Conservation (phyloP, 2,797 vertebrate species). For the Carapus acus region DNA sequence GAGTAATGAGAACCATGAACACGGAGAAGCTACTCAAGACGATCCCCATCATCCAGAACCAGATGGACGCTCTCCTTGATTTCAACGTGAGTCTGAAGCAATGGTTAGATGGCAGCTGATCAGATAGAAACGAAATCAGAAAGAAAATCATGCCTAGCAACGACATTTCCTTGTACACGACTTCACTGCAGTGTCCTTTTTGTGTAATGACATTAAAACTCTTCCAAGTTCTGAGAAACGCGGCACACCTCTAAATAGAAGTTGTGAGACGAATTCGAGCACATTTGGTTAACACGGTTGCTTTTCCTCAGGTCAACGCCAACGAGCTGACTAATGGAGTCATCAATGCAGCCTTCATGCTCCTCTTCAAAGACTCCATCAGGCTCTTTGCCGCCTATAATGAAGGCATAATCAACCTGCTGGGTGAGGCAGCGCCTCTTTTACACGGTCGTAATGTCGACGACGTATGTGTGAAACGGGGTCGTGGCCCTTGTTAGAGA, state of each 20-base stretch:
- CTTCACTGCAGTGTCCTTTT: too few species aligned
- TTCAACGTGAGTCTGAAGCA: conserved; percentile 88
- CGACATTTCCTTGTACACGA: too few species aligned
- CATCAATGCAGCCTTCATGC: conserved; percentile 99
- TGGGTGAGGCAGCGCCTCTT: conserved; percentile 73
- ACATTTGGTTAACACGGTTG: conserved; percentile 24
- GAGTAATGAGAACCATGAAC: conserved; percentile 99
- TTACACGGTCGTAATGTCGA: too few species aligned
- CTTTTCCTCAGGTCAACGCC: conserved; percentile 88
- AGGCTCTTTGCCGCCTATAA: conserved; percentile 98
- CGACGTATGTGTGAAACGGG: too few species aligned
- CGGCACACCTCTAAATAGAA: too few species aligned
- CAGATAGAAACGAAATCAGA: too few species aligned
- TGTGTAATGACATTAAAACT: too few species aligned
- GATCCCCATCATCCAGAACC: conserved; percentile 99
- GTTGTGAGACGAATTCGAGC: conserved; percentile 31
- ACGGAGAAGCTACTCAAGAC: conserved; percentile 99
- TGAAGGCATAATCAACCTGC: conserved; percentile 99
- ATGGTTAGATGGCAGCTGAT: too few species aligned
- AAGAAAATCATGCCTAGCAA: too few species aligned
- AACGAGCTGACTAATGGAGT: conserved; percentile 99
- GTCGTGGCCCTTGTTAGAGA: too few species aligned
- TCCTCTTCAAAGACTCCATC: conserved; percentile 99
- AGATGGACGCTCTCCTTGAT: conserved; percentile 99
- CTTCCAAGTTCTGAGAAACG: too few species aligned